These are phyloP conservation scores for Pemphredon lugubris DNA, from an alignment of 2,888 invertebrate genomes.

Conservation along the genomic window DNA sequence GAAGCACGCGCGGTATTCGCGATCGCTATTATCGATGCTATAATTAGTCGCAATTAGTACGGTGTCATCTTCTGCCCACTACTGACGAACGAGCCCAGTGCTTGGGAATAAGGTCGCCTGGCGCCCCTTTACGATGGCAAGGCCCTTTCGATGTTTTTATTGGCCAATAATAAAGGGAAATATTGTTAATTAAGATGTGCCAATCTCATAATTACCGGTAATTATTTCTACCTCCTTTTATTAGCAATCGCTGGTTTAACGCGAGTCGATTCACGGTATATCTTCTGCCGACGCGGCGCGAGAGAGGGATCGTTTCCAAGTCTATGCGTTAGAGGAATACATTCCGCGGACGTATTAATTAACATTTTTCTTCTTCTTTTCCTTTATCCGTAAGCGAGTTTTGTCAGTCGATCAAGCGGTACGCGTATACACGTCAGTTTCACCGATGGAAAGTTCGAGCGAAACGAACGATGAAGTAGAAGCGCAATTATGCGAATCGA, in stretches of 20 bases:
- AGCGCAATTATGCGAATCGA: neutral
- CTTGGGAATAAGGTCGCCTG: too few species aligned
- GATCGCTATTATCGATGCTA: constrained; percentile 33
- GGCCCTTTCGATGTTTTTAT: neutral
- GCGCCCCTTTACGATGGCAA: neutral
- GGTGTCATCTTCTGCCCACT: constrained; percentile 5
- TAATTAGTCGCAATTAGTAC: constrained; percentile 52
- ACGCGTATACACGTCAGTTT: too few species aligned
- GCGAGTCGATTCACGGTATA: too few species aligned
- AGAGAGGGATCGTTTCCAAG: too few species aligned
- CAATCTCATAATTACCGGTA: neutral
- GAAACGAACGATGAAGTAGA: too few species aligned
- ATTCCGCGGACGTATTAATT: too few species aligned
- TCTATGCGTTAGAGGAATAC: too few species aligned
- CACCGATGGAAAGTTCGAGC: too few species aligned
- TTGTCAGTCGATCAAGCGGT: too few species aligned
- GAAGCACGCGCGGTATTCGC: constrained; percentile 33
- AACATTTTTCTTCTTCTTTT: too few species aligned
- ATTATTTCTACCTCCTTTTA: neutral
- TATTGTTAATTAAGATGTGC: constrained; percentile 11
- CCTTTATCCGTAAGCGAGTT: too few species aligned
- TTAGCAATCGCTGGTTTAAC: neutral
- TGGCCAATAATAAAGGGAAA: constrained; percentile 1
- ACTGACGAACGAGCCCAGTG: neutral
- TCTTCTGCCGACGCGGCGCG: too few species aligned